Evolutionary conservation across 1,140 invertebrate species (phyloP).

Genomic region (Drosophila varians): DNA sequence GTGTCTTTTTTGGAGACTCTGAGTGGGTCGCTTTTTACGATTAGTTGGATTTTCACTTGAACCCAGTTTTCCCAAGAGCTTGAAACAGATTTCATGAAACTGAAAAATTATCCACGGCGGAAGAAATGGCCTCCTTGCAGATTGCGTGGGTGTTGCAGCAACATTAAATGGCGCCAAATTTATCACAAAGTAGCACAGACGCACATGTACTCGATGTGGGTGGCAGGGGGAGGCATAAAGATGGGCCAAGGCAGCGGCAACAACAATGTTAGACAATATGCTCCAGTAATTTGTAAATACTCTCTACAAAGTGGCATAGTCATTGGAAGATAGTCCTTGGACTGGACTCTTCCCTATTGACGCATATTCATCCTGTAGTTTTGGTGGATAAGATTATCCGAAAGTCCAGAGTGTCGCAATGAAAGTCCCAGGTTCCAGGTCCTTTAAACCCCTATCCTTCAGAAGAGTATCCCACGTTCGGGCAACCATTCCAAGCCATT

Average conservation of each 20-base stretch:
- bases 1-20: neutral
- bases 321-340: neutral
- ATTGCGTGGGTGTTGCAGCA: slow-evolving; percentile 69
- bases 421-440: no score
- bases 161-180: slow-evolving; percentile 67
- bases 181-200: slow-evolving; percentile 63
- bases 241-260: slow-evolving; percentile 7
- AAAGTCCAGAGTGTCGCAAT: no score
- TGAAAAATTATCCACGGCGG: slow-evolving; percentile 61
- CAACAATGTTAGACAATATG: slow-evolving; percentile 54
- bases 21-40: slow-evolving; percentile 25
- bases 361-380: no score
- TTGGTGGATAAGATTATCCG: no score
- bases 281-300: slow-evolving; percentile 50
- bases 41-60: slow-evolving; percentile 18
- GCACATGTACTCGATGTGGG: slow-evolving; percentile 11
- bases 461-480: slow-evolving; percentile 24
- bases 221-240: neutral
- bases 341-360: no score
- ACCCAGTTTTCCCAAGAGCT: neutral
- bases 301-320: slow-evolving; percentile 7
- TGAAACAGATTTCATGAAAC: slow-evolving; percentile 28
- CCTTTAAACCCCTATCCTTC: neutral
- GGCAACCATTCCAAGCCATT: slow-evolving; percentile 6
- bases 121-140: slow-evolving; percentile 21